Percentiles rank a stretch among this genome's conserved stretches.
These are phyloP conservation scores for Cyprinodon brontotheroides DNA, from an alignment of 2,113 vertebrate genomes.

Conservation along the genomic window DNA sequence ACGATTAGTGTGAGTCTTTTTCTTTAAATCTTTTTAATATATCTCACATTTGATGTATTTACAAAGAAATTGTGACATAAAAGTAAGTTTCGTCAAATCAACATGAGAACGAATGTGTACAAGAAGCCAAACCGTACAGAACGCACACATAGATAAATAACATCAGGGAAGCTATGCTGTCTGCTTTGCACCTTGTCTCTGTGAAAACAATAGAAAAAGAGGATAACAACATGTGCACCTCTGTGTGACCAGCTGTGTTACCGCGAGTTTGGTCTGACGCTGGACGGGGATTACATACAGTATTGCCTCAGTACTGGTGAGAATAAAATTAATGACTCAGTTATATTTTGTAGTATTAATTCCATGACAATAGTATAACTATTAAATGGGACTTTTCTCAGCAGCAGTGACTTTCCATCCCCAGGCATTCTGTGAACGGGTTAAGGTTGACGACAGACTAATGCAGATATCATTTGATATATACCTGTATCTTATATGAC, in stretches of 20 bases:
- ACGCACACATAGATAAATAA: slow-evolving; percentile 68
- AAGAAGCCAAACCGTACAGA: slow-evolving; percentile 69
- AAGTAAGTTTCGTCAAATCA: slow-evolving; percentile 71
- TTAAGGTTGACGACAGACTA: slow-evolving; percentile 54
- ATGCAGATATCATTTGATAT: slow-evolving; percentile 61
- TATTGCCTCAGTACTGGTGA: slow-evolving; percentile 53
- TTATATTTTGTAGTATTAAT: slow-evolving; percentile 44
- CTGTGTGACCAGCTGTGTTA: slow-evolving; percentile 19
- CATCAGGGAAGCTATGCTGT: slow-evolving; percentile 39
- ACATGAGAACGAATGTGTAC: slow-evolving; percentile 68
- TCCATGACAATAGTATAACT: slow-evolving; percentile 3
- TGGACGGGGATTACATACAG: slow-evolving; percentile 13
- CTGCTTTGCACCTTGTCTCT: slow-evolving; percentile 47
- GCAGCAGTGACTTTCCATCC: slow-evolving; percentile 32
- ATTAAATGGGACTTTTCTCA: slow-evolving; percentile 26
- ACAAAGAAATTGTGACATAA: slow-evolving; percentile 79
- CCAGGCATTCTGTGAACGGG: slow-evolving; percentile 61
- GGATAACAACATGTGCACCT: slow-evolving; percentile 42
- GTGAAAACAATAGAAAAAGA: slow-evolving; percentile 46
- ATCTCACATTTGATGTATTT: slow-evolving; percentile 83
- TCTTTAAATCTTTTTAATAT: slow-evolving; percentile 77
- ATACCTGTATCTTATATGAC: slow-evolving; percentile 54
- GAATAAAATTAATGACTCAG: slow-evolving; percentile 54
- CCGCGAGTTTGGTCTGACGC: slow-evolving; percentile 36
- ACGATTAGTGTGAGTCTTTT: slow-evolving; percentile 36